phyloP scores from a whole-genome alignment of 2,797 vertebrate genomes.

The Sebastiscus tertius region DNA sequence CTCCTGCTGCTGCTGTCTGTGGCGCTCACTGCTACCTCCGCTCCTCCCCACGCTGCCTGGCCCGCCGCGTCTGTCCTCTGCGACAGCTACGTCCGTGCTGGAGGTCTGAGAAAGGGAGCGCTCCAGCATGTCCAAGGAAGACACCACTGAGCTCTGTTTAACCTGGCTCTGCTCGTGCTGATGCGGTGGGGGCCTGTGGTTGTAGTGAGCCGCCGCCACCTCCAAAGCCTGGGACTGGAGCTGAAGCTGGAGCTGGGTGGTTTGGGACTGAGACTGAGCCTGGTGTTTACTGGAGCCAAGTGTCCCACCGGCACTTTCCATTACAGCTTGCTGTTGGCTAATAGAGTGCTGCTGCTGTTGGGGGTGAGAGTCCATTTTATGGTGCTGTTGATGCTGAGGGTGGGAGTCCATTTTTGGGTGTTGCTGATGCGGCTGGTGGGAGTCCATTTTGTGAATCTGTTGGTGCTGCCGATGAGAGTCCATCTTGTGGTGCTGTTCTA shows the following conservation, averaged over 20 bases:
- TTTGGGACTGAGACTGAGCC: slow-evolving; percentile 80
- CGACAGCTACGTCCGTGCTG: slow-evolving; percentile 73
- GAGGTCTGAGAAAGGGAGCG: slow-evolving; percentile 85
- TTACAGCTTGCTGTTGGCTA: slow-evolving; percentile 87
- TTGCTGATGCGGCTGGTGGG: slow-evolving; percentile 69
- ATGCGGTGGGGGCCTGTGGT: slow-evolving; percentile 76
- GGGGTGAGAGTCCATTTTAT: slow-evolving; percentile 71
- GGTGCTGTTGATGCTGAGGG: slow-evolving; percentile 72
- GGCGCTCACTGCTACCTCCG: slow-evolving; percentile 70
- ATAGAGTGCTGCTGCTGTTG: slow-evolving; percentile 83
- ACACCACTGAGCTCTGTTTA: slow-evolving; percentile 84
- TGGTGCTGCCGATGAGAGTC: slow-evolving; percentile 75
- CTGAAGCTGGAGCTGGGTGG: slow-evolving; percentile 89
- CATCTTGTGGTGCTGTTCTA: slow-evolving; percentile 74
- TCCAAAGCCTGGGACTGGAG: slow-evolving; percentile 90
- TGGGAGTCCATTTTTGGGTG: slow-evolving; percentile 80
- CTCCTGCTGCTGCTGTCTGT: slow-evolving; percentile 76
- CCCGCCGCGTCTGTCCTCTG: slow-evolving; percentile 76
- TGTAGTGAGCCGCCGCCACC: slow-evolving; percentile 85
- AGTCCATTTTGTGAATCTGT: slow-evolving; percentile 74
- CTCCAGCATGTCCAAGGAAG: slow-evolving; percentile 86
- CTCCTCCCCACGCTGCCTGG: slow-evolving; percentile 71
- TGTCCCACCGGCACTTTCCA: slow-evolving; percentile 84
- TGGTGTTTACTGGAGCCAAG: slow-evolving; percentile 78
- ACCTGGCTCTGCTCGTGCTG: slow-evolving; percentile 81